Percentiles rank a stretch among this genome's conserved stretches.
These are phyloP conservation scores for Campoletis sonorensis DNA, from an alignment of 1,140 invertebrate genomes.

Conservation along the genomic window DNA sequence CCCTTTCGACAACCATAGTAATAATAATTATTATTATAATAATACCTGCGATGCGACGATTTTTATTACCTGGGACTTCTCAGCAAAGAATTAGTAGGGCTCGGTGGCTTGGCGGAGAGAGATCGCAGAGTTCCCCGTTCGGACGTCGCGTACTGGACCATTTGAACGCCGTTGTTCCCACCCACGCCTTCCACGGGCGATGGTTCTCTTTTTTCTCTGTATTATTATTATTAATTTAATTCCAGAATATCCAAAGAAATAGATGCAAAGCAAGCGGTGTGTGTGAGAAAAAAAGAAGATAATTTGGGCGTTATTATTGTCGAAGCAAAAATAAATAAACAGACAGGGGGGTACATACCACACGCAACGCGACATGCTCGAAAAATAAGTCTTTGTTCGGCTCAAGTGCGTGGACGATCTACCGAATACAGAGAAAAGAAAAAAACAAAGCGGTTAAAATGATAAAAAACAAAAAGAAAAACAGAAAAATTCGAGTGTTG, in stretches of 20 bases:
- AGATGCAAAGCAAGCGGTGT: too few relatives aligned
- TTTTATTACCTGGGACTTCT: constrained; percentile 68
- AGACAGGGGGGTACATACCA: constrained; percentile 38
- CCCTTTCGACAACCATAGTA: constrained; percentile 35
- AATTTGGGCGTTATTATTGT: neutral
- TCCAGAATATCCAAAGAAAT: neutral
- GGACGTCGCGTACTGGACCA: constrained; percentile 73
- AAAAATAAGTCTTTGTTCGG: constrained; percentile 39
- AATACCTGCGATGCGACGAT: neutral
- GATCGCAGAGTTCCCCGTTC: constrained; percentile 70
- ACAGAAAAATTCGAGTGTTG: too few relatives aligned
- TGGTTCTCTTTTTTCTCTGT: constrained; percentile 68
- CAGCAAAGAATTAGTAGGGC: constrained; percentile 67
- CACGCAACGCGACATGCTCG: constrained; percentile 37
- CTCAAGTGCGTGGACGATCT: constrained; percentile 24
- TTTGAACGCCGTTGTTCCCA: constrained; percentile 73
- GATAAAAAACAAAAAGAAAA: neutral
- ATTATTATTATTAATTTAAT: too few relatives aligned
- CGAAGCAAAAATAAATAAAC: constrained; percentile 30
- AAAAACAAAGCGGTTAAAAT: constrained; percentile 19
- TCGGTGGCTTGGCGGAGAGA: constrained; percentile 68
- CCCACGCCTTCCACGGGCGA: constrained; percentile 66
- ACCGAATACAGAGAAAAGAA: constrained; percentile 30
- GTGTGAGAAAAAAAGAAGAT: neutral
- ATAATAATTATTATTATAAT: neutral